Percentiles rank a stretch among this genome's conserved stretches.
Conservation (phyloP, 30 jellyfish, hydroid and myxozoan species). For the Sanderia malayensis region DNA sequence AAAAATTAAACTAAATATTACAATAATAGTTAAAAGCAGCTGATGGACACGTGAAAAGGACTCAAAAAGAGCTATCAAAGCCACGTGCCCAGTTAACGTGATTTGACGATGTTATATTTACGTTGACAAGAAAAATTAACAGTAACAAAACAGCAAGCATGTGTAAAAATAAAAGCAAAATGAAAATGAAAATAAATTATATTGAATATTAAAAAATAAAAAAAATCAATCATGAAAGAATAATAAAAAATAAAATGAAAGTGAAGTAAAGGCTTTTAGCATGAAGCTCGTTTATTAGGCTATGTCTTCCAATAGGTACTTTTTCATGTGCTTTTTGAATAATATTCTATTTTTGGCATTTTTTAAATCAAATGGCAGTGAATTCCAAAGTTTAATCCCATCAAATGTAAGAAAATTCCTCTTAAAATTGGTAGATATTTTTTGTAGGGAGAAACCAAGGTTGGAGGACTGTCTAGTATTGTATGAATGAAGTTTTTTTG, state of each 20-base stretch:
- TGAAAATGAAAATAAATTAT: not conserved
- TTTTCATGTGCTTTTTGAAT: constrained; percentile 14
- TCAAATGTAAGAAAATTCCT: constrained; percentile 43
- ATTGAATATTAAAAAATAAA: too few species aligned
- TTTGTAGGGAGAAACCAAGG: constrained; percentile 27
- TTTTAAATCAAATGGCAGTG: constrained; percentile 35
- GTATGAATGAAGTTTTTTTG: constrained; percentile 20
- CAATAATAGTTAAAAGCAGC: not conserved
- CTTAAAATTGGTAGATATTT: constrained; percentile 28
- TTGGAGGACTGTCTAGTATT: constrained; percentile 26
- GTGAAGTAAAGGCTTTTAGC: too few species aligned
- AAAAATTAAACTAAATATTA: not conserved
- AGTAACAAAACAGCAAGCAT: too few species aligned
- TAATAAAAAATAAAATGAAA: too few species aligned
- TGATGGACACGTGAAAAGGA: not conserved
- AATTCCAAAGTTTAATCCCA: constrained; percentile 36
- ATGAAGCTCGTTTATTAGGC: too few species aligned
- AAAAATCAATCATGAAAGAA: not conserved
- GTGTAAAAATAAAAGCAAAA: not conserved
- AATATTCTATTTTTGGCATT: constrained; percentile 4
- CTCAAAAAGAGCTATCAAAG: not conserved
- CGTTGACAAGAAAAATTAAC: too few species aligned
- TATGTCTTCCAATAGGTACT: too few species aligned
- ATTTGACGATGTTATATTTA: not conserved
- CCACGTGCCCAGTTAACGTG: not conserved